Conservation (phyloP, 1,140 invertebrate species). For the Pogonomyrmex barbatus region DNA sequence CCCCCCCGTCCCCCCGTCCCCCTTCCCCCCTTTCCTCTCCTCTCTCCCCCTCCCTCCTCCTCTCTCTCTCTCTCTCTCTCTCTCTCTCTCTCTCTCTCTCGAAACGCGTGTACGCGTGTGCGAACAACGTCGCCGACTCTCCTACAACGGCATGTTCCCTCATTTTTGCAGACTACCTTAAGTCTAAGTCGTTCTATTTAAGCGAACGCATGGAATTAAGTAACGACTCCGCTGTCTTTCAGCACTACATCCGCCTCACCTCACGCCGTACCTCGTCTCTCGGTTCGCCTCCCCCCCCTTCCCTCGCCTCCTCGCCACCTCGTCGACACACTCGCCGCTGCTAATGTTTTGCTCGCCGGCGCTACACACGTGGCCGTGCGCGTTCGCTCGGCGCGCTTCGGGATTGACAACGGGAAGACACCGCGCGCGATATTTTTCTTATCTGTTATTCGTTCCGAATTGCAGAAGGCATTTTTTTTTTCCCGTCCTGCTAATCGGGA, state of each 20-base stretch:
- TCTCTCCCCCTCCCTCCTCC: too few species aligned
- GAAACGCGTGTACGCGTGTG: conserved; percentile 48
- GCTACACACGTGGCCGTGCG: conserved; percentile 40
- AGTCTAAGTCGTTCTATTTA: conserved; percentile 84
- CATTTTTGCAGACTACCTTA: conserved; percentile 83
- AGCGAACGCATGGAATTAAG: conserved; percentile 83
- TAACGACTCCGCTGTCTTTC: conserved; percentile 82
- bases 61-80: conserved; percentile 14
- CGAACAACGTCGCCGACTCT: conserved; percentile 57
- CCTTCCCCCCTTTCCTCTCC: too few species aligned
- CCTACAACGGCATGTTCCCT: conserved; percentile 76
- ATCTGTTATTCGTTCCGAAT: conserved; percentile 19
- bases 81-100: conserved; percentile 18
- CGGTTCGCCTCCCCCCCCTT: neutral
- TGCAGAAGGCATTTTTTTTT: conserved; percentile 10
- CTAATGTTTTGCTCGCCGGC: conserved; percentile 46
- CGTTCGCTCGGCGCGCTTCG: neutral
- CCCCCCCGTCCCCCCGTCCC: neutral
- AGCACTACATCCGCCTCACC: conserved; percentile 80
- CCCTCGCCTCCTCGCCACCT: conserved; percentile 9
- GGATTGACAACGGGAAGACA: conserved; percentile 6
- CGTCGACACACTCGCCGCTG: neutral
- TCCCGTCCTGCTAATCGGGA: neutral
- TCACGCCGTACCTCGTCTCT: conserved; percentile 22
- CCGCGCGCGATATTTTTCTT: neutral